phyloP scores from a whole-genome alignment of 2,797 vertebrate genomes.

The Ctenopoma multispine region DNA sequence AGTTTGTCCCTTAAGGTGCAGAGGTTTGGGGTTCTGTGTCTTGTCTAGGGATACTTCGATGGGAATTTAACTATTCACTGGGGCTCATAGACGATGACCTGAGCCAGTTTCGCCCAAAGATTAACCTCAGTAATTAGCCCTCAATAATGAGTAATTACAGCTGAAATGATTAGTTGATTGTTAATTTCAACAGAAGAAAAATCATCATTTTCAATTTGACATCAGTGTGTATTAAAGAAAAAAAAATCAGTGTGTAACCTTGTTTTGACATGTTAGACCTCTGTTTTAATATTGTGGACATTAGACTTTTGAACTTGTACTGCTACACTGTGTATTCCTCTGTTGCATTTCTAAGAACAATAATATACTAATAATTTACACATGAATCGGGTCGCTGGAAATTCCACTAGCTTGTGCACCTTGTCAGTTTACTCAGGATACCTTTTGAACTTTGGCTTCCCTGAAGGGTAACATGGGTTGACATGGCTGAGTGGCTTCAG shows the following conservation, averaged over 20 bases:
- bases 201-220: not conserved
- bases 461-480: slow-evolving; percentile 30
- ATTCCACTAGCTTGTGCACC: slow-evolving; percentile 6
- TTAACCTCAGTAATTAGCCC: no score
- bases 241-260: no score
- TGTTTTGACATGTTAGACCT: no score
- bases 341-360: slow-evolving; percentile 5
- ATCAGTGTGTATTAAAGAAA: not conserved
- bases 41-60: no score
- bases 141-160: not conserved
- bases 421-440: slow-evolving; percentile 29
- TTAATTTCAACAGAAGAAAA: not conserved
- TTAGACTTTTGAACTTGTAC: not conserved
- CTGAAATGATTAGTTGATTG: not conserved
- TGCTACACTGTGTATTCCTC: not conserved
- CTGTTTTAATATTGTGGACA: not conserved
- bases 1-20: no score
- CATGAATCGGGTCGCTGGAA: slow-evolving; percentile 13
- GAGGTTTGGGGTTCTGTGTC: no score
- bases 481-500: slow-evolving; percentile 5
- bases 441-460: slow-evolving; percentile 58
- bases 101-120: no score
- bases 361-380: slow-evolving; percentile 36
- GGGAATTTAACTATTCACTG: no score
- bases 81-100: no score